Evolutionary conservation across 2,888 invertebrate genomes (phyloP), one percentile per base, ranked within the genome.

Genomic region (Carterocephalus palaemon): DNA sequence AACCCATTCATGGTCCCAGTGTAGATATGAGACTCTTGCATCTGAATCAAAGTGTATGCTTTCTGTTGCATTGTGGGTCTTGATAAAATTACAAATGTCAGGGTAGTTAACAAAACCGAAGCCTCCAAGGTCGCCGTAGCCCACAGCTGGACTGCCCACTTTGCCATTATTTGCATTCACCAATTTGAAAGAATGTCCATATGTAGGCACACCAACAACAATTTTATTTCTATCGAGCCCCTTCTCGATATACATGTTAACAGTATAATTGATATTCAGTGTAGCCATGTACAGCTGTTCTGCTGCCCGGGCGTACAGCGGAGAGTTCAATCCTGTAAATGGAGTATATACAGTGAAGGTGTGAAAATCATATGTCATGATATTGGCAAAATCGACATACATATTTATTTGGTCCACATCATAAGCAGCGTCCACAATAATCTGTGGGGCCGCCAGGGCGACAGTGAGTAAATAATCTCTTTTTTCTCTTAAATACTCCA

Each of bases 311-410:
- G 89, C 78, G 67, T 90, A 94, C 2, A 97, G 76, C 0, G 97
- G 96, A 0, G 96, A 90, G 75, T 97, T 97, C 7, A 95, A 83
- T 0, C 95, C 93, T 9, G 96, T 96, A 56, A 95, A 91, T 1
- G 96, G 96, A 1, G 93, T 91, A 49, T 90, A 89, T 68, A 88
- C 88, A 2, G 91, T 89, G 64, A 90, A 97, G 63, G 90, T 93
- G 72, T 97, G 96, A 64, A 91, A 97, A 71, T 97, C 97, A 67
- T 97, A 97, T 0, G 93, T 90, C 97, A 97, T 97, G n/a, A 97
- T 66, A 71, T 95, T 96, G 0, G 95, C 90, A 80, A 90, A 95
- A 73, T 97, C 96, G 0, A 92, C 91, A 67, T 93, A 95, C 88
- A 91, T 81, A 57, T 94, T 93, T 47, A 97, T 87, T 68, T 93